A percentile compares a stretch with the other conserved stretches of the same genome.
Conservation (phyloP, 2,888 invertebrate species). For the Norana najaformis region DNA sequence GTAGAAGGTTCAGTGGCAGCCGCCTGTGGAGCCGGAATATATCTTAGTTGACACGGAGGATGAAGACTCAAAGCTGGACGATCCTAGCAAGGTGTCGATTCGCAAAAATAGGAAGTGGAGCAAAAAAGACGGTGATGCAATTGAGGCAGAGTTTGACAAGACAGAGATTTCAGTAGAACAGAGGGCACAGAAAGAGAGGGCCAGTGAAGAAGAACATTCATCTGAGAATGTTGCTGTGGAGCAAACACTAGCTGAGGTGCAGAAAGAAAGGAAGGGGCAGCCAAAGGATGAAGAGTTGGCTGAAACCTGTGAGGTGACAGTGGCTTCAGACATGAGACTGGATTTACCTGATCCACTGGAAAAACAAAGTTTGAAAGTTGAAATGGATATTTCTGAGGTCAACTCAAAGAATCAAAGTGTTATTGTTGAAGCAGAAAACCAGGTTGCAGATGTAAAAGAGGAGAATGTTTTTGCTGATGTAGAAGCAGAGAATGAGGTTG, state of each 20-base stretch:
- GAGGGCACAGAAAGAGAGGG: background rate
- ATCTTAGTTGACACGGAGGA: background rate
- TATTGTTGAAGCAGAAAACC: background rate
- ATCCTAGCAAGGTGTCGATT: background rate
- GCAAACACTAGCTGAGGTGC: background rate
- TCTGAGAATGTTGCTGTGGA: background rate
- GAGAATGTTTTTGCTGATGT: background rate
- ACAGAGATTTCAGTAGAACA: background rate
- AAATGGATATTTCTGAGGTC: background rate
- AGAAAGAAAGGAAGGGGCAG: background rate
- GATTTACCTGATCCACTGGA: background rate
- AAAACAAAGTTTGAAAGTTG: background rate
- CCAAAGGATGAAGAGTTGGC: background rate
- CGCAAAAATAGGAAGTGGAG: background rate
- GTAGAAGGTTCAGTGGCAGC: conserved; percentile 9
- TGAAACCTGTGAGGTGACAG: background rate
- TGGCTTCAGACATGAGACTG: background rate
- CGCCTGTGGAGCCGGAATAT: conserved; percentile 14
- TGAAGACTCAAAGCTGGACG: background rate
- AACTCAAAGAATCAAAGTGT: background rate
- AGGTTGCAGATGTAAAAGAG: background rate
- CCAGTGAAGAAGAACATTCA: background rate
- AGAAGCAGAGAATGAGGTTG: background rate
- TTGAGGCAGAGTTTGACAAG: background rate
- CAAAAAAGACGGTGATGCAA: background rate